Percentiles rank a stretch among this genome's conserved stretches.
These are phyloP conservation scores for Toxostoma redivivum DNA, from an alignment of 2,113 vertebrate genomes.

Conservation along the genomic window DNA sequence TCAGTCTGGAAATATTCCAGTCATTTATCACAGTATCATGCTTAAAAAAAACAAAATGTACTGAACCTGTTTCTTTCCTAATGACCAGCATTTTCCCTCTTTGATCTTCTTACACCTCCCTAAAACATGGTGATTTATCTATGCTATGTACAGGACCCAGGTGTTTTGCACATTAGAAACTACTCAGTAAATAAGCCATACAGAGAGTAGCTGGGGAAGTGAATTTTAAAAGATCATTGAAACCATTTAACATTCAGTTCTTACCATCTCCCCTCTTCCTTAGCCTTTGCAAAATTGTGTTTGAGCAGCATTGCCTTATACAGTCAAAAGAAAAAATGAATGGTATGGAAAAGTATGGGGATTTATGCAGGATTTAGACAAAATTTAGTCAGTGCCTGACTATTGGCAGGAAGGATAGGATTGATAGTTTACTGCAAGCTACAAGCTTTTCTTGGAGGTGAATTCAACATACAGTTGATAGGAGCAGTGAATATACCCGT, in stretches of 20 bases:
- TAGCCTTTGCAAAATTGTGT: not conserved
- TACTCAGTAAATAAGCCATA: conserved; percentile 9
- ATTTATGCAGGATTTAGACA: not conserved
- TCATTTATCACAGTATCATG: conserved; percentile 48
- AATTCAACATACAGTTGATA: not conserved
- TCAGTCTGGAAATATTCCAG: conserved; percentile 36
- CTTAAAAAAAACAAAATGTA: conserved; percentile 60
- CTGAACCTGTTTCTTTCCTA: conserved; percentile 45
- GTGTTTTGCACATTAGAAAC: conserved; percentile 34
- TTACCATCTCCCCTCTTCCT: not conserved
- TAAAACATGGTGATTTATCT: conserved; percentile 36
- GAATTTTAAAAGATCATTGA: conserved; percentile 21
- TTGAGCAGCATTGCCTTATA: not conserved
- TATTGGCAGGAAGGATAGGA: not conserved
- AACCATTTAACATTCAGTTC: conserved; percentile 31
- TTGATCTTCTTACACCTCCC: conserved; percentile 36
- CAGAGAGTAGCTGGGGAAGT: conserved; percentile 5
- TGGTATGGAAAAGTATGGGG: not conserved
- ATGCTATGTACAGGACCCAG: not conserved
- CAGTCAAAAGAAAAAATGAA: not conserved
- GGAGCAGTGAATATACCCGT: not conserved
- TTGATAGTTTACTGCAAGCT: not conserved
- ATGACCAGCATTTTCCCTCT: conserved; percentile 18
- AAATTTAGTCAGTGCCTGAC: not conserved
- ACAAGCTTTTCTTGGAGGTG: not conserved